Evolutionary conservation across 1,140 invertebrate species (phyloP).

Genomic region (Philopotamus ludificatus): DNA sequence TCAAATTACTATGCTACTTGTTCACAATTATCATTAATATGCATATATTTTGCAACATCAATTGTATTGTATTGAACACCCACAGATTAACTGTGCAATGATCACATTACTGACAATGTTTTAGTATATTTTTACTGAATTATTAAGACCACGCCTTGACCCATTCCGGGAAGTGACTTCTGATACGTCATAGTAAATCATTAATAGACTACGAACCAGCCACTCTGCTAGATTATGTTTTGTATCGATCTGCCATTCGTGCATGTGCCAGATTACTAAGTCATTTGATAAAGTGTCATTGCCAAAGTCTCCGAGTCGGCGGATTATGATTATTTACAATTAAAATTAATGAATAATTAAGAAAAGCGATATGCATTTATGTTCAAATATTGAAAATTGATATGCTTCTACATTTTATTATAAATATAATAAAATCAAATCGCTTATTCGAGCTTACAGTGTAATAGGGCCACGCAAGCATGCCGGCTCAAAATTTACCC

Average conservation of each 20-base stretch:
- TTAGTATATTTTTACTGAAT: no score
- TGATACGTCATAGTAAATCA: neutral
- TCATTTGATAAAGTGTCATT: no score
- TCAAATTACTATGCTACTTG: no score
- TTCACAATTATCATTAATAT: no score
- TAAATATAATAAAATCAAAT: neutral
- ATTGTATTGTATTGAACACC: no score
- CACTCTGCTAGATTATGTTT: neutral
- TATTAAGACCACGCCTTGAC: neutral
- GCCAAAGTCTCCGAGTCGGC: no score
- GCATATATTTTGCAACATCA: no score
- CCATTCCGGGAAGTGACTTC: neutral
- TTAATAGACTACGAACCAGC: neutral
- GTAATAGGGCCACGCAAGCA: neutral
- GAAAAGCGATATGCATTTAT: neutral
- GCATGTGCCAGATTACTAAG: no score
- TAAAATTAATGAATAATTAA: no score
- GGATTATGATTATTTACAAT: no score
- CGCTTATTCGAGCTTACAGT: neutral
- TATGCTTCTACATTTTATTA: neutral
- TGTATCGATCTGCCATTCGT: neutral
- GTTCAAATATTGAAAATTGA: neutral
- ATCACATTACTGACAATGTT: no score
- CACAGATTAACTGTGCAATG: no score
- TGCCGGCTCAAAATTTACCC: constrained; percentile 13